phyloP scores from a whole-genome alignment of 1,140 invertebrate species.

The Camponotus pennsylvanicus region DNA sequence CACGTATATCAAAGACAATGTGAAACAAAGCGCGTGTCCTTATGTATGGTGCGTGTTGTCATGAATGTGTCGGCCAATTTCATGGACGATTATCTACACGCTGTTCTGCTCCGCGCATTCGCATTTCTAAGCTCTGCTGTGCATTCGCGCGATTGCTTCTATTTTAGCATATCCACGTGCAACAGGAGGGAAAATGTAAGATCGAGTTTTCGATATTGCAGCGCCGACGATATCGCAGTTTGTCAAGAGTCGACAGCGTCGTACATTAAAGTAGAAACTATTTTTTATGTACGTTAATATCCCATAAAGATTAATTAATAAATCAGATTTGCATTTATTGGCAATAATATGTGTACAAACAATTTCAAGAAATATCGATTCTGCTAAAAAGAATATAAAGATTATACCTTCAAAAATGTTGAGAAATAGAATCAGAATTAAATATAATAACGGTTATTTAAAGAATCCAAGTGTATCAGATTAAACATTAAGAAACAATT shows the following conservation, averaged over 20 bases:
- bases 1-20: conserved; percentile 25
- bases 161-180: conserved; percentile 72
- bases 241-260: conserved; percentile 25
- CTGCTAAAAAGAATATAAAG: not conserved
- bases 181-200: conserved; percentile 57
- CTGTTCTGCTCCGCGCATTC: conserved; percentile 66
- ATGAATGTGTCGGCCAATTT: conserved; percentile 39
- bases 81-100: conserved; percentile 67
- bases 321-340: conserved; percentile 1
- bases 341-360: not conserved
- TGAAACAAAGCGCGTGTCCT: conserved; percentile 65
- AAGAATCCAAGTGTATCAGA: not conserved
- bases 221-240: not conserved
- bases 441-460: not conserved
- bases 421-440: conserved; percentile 5
- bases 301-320: not conserved
- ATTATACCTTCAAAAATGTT: not conserved
- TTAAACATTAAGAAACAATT: not conserved
- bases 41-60: conserved; percentile 66
- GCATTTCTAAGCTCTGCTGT: conserved; percentile 75
- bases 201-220: conserved; percentile 49
- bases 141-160: conserved; percentile 75
- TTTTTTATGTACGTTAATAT: not conserved
- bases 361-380: not conserved
- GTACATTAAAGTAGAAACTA: not conserved